Conservation (phyloP, 2,797 vertebrate genomes). For the Rallus crepitans region DNA sequence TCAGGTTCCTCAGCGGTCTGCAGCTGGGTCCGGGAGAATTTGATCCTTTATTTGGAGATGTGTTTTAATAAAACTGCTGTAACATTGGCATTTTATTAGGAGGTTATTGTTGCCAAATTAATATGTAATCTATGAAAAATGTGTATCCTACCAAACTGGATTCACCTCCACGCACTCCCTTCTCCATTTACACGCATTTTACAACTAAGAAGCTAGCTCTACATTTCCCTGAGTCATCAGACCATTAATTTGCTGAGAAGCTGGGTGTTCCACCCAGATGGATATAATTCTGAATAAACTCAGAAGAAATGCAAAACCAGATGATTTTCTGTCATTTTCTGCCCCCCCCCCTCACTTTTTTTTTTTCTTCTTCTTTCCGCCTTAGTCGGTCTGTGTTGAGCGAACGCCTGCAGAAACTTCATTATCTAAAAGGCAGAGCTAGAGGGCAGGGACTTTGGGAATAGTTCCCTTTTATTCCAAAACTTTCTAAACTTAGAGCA, state of each 20-base stretch:
- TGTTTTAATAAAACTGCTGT: not conserved
- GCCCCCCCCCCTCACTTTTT: accelerated
- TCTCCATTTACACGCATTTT: not conserved
- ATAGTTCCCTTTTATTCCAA: constrained; percentile 46
- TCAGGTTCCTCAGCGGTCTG: not conserved
- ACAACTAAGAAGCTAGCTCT: not conserved
- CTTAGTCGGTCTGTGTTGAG: not conserved
- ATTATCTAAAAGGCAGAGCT: constrained; percentile 39
- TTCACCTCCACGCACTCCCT: not conserved
- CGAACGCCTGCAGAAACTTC: constrained; percentile 27
- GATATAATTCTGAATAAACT: constrained; percentile 16
- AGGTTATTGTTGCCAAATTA: not conserved
- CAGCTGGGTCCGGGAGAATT: not conserved
- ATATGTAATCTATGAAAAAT: not conserved
- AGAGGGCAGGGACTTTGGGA: constrained; percentile 41
- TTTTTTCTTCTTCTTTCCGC: not conserved
- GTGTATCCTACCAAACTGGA: not conserved
- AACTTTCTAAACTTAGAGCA: constrained; percentile 46
- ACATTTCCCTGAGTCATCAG: constrained; percentile 39
- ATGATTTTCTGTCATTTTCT: not conserved
- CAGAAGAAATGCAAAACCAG: constrained; percentile 19
- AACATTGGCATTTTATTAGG: not conserved
- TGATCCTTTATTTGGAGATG: not conserved
- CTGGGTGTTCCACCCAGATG: constrained; percentile 16
- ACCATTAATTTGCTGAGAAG: constrained; percentile 22